Percentiles rank a stretch among this genome's conserved stretches.
These are phyloP conservation scores for Tenualosa ilisha DNA, from an alignment of 2,797 vertebrate genomes.

Conservation along the genomic window DNA sequence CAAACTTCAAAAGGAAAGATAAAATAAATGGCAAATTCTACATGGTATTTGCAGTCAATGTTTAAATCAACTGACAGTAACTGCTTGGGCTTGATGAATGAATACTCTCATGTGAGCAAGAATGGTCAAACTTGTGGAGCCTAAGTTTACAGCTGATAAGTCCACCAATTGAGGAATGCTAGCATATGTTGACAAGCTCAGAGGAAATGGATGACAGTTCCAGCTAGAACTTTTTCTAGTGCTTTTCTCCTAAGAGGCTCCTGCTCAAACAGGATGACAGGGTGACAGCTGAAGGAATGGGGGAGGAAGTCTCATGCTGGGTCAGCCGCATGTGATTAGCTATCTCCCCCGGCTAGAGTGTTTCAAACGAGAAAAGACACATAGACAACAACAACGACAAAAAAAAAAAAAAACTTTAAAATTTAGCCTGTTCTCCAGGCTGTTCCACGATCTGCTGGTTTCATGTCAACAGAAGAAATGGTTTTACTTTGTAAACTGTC, in stretches of 20 bases:
- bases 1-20: not conserved
- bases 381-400: not conserved
- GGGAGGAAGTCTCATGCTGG: slow-evolving; percentile 17
- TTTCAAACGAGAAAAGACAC: not conserved
- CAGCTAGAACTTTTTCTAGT: not conserved
- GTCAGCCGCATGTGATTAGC: not conserved
- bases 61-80: not conserved
- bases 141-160: not conserved
- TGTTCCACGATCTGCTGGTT: not conserved
- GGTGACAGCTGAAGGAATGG: not conserved
- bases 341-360: not conserved
- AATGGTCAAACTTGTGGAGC: not conserved
- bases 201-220: not conserved
- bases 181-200: not conserved
- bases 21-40: not conserved
- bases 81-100: not conserved
- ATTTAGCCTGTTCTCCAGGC: not conserved
- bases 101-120: not conserved
- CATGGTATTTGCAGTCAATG: not conserved
- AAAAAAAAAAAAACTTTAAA: not conserved
- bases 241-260: slow-evolving; percentile 6
- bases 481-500: not conserved
- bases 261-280: not conserved
- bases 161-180: not conserved
- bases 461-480: not conserved